These are phyloP conservation scores for Artemia franciscana DNA, from an alignment of 1,140 invertebrate genomes.

Conservation along the genomic window DNA sequence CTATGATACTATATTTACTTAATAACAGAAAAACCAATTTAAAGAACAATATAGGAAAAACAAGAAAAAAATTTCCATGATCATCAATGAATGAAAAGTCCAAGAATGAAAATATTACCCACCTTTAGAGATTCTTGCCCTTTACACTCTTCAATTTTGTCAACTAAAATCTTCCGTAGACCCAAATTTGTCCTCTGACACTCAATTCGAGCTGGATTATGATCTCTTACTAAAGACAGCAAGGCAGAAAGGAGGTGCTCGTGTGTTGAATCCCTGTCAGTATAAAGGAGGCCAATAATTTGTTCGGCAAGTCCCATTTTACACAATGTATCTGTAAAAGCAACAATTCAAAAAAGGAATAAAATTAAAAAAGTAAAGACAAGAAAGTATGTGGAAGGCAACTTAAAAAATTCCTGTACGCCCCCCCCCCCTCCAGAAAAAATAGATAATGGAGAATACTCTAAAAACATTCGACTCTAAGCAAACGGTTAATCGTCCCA, in stretches of 20 bases:
- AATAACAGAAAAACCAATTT: too few relatives aligned
- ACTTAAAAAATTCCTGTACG: too few relatives aligned
- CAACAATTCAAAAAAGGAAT: conserved; percentile 1
- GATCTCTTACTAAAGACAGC: conserved; percentile 22
- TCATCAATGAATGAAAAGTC: too few relatives aligned
- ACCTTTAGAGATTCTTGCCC: background rate
- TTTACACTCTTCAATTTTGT: background rate
- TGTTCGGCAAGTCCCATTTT: conserved; percentile 34
- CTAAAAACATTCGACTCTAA: too few relatives aligned
- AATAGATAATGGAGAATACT: too few relatives aligned
- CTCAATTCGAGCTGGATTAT: conserved; percentile 24
- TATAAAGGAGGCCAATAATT: conserved; percentile 24
- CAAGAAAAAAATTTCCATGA: too few relatives aligned
- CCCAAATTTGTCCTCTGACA: conserved; percentile 25
- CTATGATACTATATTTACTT: too few relatives aligned
- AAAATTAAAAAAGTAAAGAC: too few relatives aligned
- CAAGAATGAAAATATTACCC: background rate
- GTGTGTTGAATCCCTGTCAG: conserved; percentile 22
- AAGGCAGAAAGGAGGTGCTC: conserved; percentile 31
- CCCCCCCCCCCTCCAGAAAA: too few relatives aligned
- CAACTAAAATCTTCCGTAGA: conserved; percentile 20
- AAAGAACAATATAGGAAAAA: too few relatives aligned
- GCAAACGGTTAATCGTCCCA: too few relatives aligned
- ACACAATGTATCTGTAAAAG: conserved; percentile 22
- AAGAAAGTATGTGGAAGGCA: too few relatives aligned